Evolutionary conservation across 2,888 invertebrate species (phyloP), one percentile per base, ranked within the genome.

Genomic region (Galerucella pusilla): DNA sequence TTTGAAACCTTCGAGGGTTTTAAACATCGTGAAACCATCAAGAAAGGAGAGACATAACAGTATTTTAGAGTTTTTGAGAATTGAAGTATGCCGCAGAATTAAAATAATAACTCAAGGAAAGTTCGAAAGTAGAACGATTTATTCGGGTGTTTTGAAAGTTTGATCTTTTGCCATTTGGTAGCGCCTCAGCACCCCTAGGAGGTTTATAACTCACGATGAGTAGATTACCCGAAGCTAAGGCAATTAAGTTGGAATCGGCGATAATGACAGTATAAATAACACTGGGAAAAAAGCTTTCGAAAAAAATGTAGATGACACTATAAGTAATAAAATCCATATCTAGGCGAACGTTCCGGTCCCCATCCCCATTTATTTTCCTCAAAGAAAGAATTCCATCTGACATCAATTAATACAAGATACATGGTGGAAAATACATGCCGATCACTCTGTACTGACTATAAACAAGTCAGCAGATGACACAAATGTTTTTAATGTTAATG

Each of bases 101-200:
- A 69, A 69, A 69, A 69, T 69, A 46, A 69, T 69, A 61, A 69
- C 46, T 61, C 49, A 61, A 46, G 49, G 4, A 59, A 61, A 69
- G 69, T 69, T 69, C 69, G 69, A 61, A 61, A 61, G 25, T 14
- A 28, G 49, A 14, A 49, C 61, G 61, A 69, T 69, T 68, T 68
- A 68, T 68, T 68, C 57, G 59, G 68, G 45, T 49, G 69, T 69
- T 69, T 60, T 69, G 25, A 69, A 61, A 69, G 61, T 69, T 61
- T 69, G 69, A 61, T 61, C 69, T 69, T 69, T 69, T 69, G 61
- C 69, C 61, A 69, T 69, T 61, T 49, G 46, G 52, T 25, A 20
- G 7, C 60, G 46, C 64, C 64, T 16, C 45, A 42, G 46, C 64
- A 16, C n/a, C 20, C 57, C 46, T 64, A 12, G 20, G 45, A 28